Percentiles rank a stretch among this genome's conserved stretches.
Evolutionary conservation across 2,888 invertebrate species (phyloP).

Genomic region (Leucophenga montana): DNA sequence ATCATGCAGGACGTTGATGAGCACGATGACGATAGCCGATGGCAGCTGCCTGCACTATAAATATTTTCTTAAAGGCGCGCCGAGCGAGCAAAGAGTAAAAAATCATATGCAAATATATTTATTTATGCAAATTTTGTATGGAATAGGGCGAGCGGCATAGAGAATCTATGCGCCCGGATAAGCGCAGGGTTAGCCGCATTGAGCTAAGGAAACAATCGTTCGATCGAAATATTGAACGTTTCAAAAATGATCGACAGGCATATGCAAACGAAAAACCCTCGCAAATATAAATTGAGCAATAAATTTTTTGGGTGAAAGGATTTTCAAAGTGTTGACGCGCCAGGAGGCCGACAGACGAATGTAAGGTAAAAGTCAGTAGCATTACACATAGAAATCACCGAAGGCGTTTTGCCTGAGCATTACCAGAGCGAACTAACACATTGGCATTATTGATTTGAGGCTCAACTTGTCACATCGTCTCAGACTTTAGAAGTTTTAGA

Average conservation of each 20-base stretch:
- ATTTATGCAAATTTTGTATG: slow-evolving; percentile 12
- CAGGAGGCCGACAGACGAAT: too few species aligned
- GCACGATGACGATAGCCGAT: background rate
- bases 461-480: background rate
- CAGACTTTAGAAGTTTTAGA: too few species aligned
- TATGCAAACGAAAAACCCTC: slow-evolving; percentile 28
- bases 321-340: too few species aligned
- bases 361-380: slow-evolving; percentile 19
- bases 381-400: slow-evolving; percentile 37
- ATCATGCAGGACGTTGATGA: background rate
- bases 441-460: slow-evolving; percentile 40
- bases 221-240: background rate
- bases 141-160: background rate
- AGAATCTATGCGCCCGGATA: slow-evolving; percentile 32
- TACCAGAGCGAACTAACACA: slow-evolving; percentile 34
- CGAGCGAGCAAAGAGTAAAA: background rate
- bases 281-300: slow-evolving; percentile 62
- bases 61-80: slow-evolving; percentile 19
- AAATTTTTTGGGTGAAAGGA: slow-evolving; percentile 40
- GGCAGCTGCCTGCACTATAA: slow-evolving; percentile 5
- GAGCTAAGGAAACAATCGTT: background rate
- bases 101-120: slow-evolving; percentile 13
- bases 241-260: slow-evolving; percentile 16
- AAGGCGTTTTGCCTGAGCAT: slow-evolving; percentile 14
- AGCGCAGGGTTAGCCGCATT: slow-evolving; percentile 11